A percentile compares a stretch with the other conserved stretches of the same genome.
These are phyloP conservation scores for Reticulitermes lucifugus DNA, from an alignment of 2,888 invertebrate species.

Conservation along the genomic window DNA sequence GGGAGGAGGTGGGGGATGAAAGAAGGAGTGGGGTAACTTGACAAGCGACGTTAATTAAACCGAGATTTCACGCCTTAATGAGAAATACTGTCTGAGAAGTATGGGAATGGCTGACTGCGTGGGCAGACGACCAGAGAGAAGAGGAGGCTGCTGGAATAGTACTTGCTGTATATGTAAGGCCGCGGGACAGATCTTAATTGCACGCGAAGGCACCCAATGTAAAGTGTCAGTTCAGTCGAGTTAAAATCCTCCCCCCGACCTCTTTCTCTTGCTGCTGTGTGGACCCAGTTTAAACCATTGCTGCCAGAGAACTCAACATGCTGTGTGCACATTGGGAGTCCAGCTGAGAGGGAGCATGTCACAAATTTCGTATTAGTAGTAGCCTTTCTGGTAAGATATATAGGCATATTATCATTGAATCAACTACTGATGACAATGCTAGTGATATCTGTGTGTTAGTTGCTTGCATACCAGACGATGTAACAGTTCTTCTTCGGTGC, in stretches of 20 bases:
- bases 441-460: too few relatives aligned
- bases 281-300: too few relatives aligned
- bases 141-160: not conserved
- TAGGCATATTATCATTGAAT: too few relatives aligned
- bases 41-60: conserved; percentile 49
- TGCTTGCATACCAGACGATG: too few relatives aligned
- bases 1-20: not conserved
- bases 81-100: conserved; percentile 43
- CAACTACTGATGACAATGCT: too few relatives aligned
- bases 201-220: conserved; percentile 37
- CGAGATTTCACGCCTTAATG: conserved; percentile 51
- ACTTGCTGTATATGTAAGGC: conserved; percentile 8
- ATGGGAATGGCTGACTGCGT: not conserved
- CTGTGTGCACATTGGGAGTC: too few relatives aligned
- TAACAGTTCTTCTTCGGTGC: too few relatives aligned
- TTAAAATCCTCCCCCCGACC: conserved; percentile 11
- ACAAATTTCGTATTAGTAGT: too few relatives aligned
- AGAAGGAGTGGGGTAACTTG: conserved; percentile 4
- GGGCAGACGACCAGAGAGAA: not conserved
- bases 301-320: too few relatives aligned
- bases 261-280: too few relatives aligned
- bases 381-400: too few relatives aligned
- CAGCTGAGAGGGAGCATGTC: too few relatives aligned
- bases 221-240: conserved; percentile 18
- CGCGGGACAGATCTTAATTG: conserved; percentile 49